phyloP scores from a whole-genome alignment of 2,797 vertebrate genomes.

The Melanitta fusca region DNA sequence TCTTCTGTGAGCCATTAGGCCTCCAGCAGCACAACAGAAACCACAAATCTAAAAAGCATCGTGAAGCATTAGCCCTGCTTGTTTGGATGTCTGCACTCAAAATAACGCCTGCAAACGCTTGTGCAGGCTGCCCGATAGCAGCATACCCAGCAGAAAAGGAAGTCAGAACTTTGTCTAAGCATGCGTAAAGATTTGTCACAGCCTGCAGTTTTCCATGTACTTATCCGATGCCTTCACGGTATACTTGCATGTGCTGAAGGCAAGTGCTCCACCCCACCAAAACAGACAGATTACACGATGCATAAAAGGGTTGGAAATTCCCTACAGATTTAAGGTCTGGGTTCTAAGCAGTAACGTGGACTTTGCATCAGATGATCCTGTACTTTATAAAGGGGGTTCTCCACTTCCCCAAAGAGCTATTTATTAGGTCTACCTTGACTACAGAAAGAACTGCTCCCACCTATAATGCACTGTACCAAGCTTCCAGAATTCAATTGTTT shows the following conservation, averaged over 20 bases:
- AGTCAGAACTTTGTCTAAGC: slow-evolving; percentile 35
- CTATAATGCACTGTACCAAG: not conserved
- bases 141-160: not conserved
- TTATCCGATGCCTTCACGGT: not conserved
- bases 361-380: not conserved
- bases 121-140: not conserved
- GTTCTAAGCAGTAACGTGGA: not conserved
- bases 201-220: slow-evolving; percentile 34
- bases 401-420: not conserved
- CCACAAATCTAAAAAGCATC: not conserved
- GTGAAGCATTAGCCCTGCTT: not conserved
- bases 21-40: not conserved
- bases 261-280: slow-evolving; percentile 2
- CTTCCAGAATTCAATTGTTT: not conserved
- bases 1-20: not conserved
- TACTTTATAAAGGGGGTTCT: not conserved
- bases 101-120: not conserved
- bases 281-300: not conserved
- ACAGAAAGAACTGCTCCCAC: not conserved
- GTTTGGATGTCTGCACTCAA: not conserved
- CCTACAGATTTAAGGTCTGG: not conserved
- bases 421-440: not conserved
- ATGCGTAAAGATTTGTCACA: slow-evolving; percentile 40
- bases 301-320: slow-evolving; percentile 28
- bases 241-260: not conserved